Evolutionary conservation across 2,113 vertebrate genomes (phyloP), one percentile per base, ranked within the genome.

Genomic region (Pimephales promelas): DNA sequence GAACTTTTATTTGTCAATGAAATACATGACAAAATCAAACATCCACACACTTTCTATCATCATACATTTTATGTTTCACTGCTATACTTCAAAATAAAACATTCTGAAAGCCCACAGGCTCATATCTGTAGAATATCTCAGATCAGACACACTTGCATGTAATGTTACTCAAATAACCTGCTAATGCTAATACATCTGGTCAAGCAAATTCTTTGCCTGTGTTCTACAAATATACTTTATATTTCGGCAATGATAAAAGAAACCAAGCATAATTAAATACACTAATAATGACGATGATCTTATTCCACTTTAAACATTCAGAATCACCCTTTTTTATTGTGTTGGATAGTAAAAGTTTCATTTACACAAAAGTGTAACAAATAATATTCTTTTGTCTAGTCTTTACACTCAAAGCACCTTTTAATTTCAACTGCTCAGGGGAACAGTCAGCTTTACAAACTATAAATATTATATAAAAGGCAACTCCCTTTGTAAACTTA

Each of bases 1-100:
- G 28, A 5, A 43, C 22, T 77, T 87, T 84, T 87, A 87, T 87
- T 87, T 49, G 18, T 72, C 64, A 31, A 36, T 49, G 16, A 26
- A 24, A 76, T 73, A 66, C 66, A 61, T 28, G 61, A 78, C 54
- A 86, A 45, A 83, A 26, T 47, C 2, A 75, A 70, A 73, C 5
- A 54, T 11, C 22, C 11, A 79, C 28, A 81, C n/a, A 85, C 62
- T 45, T 10, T 43, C 26, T 20, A 4, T 47, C 36, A 49, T 78
- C 36, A 49, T 78, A 34, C 43, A 59, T 36, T 68, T 24, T 40
- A 11, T 73, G 10, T 11, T 16, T 20, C 5, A 86, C 34, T 26
- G 54, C 34, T 28, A 78, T 22, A 61, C 22, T 43, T 78, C n/a
- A 13, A 61, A 59, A 1, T 59, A 59, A 61, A 40, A 26, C 74